Base-by-base conservation (phyloP, 2,797 vertebrate species). In the Enteromius mattozi region DNA sequence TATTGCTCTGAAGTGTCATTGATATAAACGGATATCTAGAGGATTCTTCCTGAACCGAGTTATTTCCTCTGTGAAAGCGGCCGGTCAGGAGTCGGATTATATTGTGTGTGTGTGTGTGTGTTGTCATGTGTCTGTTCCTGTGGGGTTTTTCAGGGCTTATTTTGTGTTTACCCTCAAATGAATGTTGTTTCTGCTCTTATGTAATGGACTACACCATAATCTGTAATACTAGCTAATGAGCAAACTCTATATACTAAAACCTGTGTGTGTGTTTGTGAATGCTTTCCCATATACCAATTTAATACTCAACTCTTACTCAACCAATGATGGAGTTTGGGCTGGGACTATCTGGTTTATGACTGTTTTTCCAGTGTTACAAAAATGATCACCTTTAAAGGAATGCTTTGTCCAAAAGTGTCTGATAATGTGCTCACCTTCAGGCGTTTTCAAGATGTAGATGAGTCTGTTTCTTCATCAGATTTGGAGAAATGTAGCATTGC, bases 181-280 rank as follows among this genome's bases (percentile, higher is more conserved):
- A 79, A 88, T 77, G 88, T 83, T 83, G 89, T 92, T 92, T 92
- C 77, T 89, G 45, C 87, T 54, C 88, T 94, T 95, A 93, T 89
- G 89, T 94, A 95, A 94, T 89, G 82, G 87, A 90, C 89, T 88
- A 87, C 85, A 59, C 90, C 90, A 92, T 94, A 94, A 94, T 94
- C 94, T 93, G 90, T 90, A 86, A 88, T 86, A 87, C 90, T 89
- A 87, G 88, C 90, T 94, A 94, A 93, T 94, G 91, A 95, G 91
- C 92, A 92, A 92, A 89, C 89, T 87, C 91, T 88, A 91, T 92
- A 89, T 93, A 92, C 90, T 91, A 92, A 87, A 91, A 88, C 90
- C 90, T 12, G 33, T 17, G 17, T 40, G 49, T 4, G 47, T 51
- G 37, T 35, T 1, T 9, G 21, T n/a, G 21, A n/a, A 56, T 9